A percentile compares a stretch with the other conserved stretches of the same genome.
Evolutionary conservation across 1,140 invertebrate species (phyloP).

Genomic region (Varroa destructor): DNA sequence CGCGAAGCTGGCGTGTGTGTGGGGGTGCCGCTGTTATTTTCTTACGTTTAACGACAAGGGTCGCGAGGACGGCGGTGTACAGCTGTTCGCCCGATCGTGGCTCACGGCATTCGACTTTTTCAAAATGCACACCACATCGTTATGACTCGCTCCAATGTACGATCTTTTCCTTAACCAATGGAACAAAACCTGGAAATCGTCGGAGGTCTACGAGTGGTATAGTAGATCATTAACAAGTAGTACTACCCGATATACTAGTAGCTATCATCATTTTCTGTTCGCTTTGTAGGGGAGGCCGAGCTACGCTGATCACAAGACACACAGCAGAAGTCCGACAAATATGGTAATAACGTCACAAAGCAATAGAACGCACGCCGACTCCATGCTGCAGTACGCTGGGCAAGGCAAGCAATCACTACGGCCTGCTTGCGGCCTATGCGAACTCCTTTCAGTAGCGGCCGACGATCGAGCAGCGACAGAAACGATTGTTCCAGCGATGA

Average conservation of each 20-base stretch:
- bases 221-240: background rate
- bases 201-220: background rate
- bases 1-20: too few relatives aligned
- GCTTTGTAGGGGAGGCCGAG: background rate
- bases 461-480: too few relatives aligned
- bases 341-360: constrained; percentile 24
- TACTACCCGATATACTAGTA: background rate
- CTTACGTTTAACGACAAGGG: too few relatives aligned
- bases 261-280: background rate
- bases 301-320: constrained; percentile 26
- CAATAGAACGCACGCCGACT: constrained; percentile 22
- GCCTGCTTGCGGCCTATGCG: background rate
- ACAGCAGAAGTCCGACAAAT: constrained; percentile 27
- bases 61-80: too few relatives aligned
- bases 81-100: too few relatives aligned
- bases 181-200: background rate
- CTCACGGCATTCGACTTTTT: too few relatives aligned
- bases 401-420: background rate
- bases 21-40: too few relatives aligned
- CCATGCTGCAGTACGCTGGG: constrained; percentile 24
- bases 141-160: too few relatives aligned
- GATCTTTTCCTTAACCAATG: background rate
- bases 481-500: too few relatives aligned
- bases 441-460: too few relatives aligned
- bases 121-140: too few relatives aligned